Evolutionary conservation across 1,140 invertebrate genomes (phyloP).

Genomic region (Cydia pomonella): DNA sequence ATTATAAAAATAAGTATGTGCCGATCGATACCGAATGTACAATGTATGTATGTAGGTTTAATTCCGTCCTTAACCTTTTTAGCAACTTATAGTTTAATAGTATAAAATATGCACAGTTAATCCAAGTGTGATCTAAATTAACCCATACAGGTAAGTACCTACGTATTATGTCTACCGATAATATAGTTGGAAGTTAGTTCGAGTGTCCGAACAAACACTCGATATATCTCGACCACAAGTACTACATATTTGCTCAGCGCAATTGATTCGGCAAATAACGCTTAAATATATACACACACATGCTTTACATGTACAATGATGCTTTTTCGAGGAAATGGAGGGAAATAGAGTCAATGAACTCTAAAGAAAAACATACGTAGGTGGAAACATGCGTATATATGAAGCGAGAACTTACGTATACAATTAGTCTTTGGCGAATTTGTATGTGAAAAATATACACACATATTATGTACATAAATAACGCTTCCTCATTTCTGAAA

Average conservation of each 20-base stretch:
- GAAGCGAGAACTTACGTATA: background rate
- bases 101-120: no score
- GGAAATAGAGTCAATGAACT: conserved; percentile 1
- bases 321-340: background rate
- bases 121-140: no score
- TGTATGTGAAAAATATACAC: background rate
- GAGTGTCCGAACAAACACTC: conserved; percentile 9
- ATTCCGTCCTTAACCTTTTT: no score
- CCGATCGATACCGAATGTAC: no score
- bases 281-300: background rate
- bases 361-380: conserved; percentile 2
- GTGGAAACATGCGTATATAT: background rate
- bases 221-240: conserved; percentile 14
- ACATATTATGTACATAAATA: conserved; percentile 3
- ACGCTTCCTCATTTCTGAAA: background rate
- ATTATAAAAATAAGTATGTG: no score
- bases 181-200: background rate
- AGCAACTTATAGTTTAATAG: no score
- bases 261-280: conserved; percentile 14
- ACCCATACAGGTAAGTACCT: background rate
- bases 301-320: conserved; percentile 3
- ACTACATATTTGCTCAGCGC: conserved; percentile 3
- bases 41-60: no score
- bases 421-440: conserved; percentile 6
- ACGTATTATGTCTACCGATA: background rate